Base-by-base conservation (phyloP, 2,113 vertebrate genomes). In the Aspidoscelis tigris region DNA sequence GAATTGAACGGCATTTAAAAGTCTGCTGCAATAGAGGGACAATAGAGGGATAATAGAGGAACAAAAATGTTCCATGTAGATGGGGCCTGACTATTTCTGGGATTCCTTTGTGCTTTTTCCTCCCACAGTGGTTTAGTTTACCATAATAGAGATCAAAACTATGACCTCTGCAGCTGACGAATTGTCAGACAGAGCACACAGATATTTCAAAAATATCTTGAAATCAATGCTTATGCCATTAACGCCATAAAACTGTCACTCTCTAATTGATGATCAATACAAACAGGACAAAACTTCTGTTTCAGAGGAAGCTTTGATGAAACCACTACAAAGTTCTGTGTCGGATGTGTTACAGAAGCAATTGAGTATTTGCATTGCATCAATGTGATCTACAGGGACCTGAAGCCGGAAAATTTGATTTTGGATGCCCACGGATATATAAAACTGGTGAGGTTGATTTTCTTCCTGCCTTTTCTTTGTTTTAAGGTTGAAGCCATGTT, bases 391-490 rank as follows among this genome's bases (percentile, higher is more conserved):
- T 99, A 99, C 96, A 95, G 98, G 92, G 98, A 99, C 89, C 92
- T 99, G 90, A 99, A 99, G 89, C 98, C 98, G 33, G 98, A 99
- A 95, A 99, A 99, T 78, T 96, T 99, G 69, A 97, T 99, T 95
- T 94, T 99, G 89, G 98, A 99, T 83, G 83, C 96, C 1, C 97
- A 98, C 2, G 98, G 98, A 64, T 99, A 99, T 88, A 96, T 99
- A 87, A 99, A 99, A 90, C 88, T 99, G 97, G 98, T 99, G 94
- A 92, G 91, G 80, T 8, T 12, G 69, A 39, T 74, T 68, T 80
- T 53, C 16, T 75, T 80, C 53, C 26, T 75, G n/a, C 58, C 11
- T 61, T 68, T 76, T 75, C 12, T 53, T 75, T 74, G 33, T 65
- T n/a, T 47, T 22, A 33, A 11, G 26, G 2, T 75, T 20, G 43